Evolutionary conservation across 2,797 vertebrate genomes (phyloP).

Genomic region (Hipposideros larvatus): DNA sequence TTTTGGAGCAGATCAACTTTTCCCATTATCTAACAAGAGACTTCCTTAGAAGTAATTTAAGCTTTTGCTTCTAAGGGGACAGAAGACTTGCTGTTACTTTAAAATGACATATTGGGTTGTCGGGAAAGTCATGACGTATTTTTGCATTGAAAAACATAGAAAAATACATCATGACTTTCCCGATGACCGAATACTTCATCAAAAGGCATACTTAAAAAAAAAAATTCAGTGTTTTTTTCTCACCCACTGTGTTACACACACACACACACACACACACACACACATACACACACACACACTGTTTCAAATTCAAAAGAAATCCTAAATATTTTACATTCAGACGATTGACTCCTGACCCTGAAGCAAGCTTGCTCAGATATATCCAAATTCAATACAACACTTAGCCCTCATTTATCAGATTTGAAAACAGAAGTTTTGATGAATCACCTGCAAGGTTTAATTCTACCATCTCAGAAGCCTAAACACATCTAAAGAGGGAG

Average conservation of each 20-base stretch:
- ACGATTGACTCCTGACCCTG: background rate
- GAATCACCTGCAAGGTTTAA: background rate
- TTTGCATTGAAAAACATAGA: no score
- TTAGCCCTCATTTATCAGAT: background rate
- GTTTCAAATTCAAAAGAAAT: conserved; percentile 14
- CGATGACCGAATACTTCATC: background rate
- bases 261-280: background rate
- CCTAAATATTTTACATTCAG: background rate
- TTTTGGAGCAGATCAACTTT: background rate
- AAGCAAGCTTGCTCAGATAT: background rate
- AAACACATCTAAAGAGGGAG: background rate
- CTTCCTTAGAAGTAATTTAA: conserved; percentile 11
- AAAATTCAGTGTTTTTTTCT: background rate
- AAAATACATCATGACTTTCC: no score
- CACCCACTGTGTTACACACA: background rate
- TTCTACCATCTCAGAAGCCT: background rate
- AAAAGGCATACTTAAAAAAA: background rate
- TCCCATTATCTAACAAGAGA: background rate
- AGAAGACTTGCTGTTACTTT: background rate
- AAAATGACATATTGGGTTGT: background rate
- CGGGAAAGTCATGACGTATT: no score
- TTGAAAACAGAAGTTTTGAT: background rate
- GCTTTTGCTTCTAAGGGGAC: background rate
- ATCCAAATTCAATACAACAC: background rate
- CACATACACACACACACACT: background rate